These are phyloP conservation scores for Strix occidentalis DNA, from an alignment of 2,797 vertebrate genomes.

Conservation along the genomic window DNA sequence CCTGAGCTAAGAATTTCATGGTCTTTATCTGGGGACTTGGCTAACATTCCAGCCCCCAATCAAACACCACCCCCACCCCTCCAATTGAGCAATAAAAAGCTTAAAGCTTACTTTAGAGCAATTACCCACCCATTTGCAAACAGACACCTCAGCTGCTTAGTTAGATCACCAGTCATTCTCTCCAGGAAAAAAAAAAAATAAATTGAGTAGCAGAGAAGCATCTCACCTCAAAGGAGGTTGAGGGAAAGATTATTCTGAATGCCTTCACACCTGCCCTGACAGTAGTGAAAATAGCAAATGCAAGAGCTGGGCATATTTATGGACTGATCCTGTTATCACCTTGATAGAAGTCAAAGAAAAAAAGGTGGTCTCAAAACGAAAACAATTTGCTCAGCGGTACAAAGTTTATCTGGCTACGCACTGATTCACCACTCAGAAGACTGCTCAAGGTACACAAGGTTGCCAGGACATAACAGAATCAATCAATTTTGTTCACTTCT, in stretches of 20 bases:
- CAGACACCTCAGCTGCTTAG: neutral
- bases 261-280: neutral
- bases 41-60: neutral
- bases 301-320: neutral
- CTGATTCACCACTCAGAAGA: neutral
- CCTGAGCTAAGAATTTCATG: neutral
- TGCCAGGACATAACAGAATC: neutral
- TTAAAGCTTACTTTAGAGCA: constrained; percentile 16
- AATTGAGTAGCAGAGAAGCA: neutral
- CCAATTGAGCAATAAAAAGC: constrained; percentile 4
- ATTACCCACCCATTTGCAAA: neutral
- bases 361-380: neutral
- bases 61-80: neutral
- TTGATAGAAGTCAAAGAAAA: neutral
- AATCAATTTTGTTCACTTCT: neutral
- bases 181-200: neutral
- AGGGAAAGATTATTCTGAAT: neutral
- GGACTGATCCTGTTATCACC: neutral
- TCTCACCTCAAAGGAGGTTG: neutral
- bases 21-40: neutral
- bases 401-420: neutral
- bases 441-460: neutral
- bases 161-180: neutral
- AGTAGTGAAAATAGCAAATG: neutral
- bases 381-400: neutral